A percentile compares a stretch with the other conserved stretches of the same genome.
Conservation (phyloP, 1,140 invertebrate species). For the Drosophila neocordata region DNA sequence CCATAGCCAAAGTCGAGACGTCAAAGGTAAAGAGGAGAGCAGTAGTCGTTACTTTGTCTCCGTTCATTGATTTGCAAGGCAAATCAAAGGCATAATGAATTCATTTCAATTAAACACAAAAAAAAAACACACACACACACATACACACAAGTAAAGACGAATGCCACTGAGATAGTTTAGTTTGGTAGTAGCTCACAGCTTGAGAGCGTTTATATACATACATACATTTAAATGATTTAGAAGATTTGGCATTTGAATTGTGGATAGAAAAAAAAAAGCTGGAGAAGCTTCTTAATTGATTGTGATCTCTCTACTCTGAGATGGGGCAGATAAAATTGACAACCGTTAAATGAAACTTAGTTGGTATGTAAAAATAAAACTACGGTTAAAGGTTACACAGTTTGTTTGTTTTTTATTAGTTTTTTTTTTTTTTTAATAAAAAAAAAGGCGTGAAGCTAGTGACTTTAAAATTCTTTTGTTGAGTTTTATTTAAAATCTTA, state of each 20-base stretch:
- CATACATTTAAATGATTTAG: constrained; percentile 7
- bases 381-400: neutral
- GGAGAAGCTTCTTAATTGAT: constrained; percentile 4
- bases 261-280: neutral
- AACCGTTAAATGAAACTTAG: neutral
- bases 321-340: neutral
- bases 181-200: constrained; percentile 46
- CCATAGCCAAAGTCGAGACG: constrained; percentile 36
- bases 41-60: constrained; percentile 1
- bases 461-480: too few species aligned
- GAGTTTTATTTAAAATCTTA: too few species aligned
- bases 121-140: constrained; percentile 44
- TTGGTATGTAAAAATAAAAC: neutral
- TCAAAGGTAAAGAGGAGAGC: constrained; percentile 62
- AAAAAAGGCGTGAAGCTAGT: too few species aligned
- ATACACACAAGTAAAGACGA: constrained; percentile 56
- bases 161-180: constrained; percentile 62
- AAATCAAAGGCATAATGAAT: constrained; percentile 78
- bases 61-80: constrained; percentile 68
- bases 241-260: constrained; percentile 61
- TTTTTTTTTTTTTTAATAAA: too few species aligned
- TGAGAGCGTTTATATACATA: neutral
- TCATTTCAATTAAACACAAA: constrained; percentile 78
- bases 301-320: neutral
- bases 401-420: too few species aligned